These are phyloP conservation scores for Trachelipus rathkii DNA, from an alignment of 1,140 invertebrate species.

Conservation along the genomic window DNA sequence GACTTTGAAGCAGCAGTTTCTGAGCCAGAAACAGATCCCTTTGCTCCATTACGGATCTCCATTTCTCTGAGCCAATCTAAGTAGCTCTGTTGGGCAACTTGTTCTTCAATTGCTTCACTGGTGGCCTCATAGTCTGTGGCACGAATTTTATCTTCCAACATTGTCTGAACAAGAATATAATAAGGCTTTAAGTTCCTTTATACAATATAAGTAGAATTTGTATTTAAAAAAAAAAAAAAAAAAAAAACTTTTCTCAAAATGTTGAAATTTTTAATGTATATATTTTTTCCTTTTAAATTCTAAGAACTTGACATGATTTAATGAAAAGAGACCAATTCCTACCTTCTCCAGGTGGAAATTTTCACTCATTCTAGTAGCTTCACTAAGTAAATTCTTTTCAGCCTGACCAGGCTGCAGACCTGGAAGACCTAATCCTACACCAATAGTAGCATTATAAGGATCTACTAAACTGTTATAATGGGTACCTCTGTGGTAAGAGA, in stretches of 20 bases:
- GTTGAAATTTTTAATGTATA: too few relatives aligned
- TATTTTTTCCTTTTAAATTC: too few relatives aligned
- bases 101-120: conserved; percentile 85
- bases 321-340: too few relatives aligned
- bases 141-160: conserved; percentile 87
- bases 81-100: conserved; percentile 83
- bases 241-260: too few relatives aligned
- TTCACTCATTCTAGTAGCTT: conserved; percentile 77
- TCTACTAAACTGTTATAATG: conserved; percentile 91
- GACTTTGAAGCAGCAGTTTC: not conserved
- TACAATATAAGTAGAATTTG: conserved; percentile 8
- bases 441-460: conserved; percentile 65
- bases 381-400: conserved; percentile 68
- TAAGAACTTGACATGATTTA: too few relatives aligned
- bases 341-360: conserved; percentile 79
- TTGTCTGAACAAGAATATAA: conserved; percentile 61
- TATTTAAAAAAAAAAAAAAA: too few relatives aligned
- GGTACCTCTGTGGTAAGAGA: conserved; percentile 83
- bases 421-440: conserved; percentile 65
- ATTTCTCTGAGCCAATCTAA: conserved; percentile 76
- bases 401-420: conserved; percentile 74
- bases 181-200: not conserved
- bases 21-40: not conserved
- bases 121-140: conserved; percentile 92
- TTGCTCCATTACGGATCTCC: conserved; percentile 58